Percentiles rank a stretch among this genome's conserved stretches.
phyloP scores from a whole-genome alignment of 2,888 invertebrate genomes.

The Troilus luridus region DNA sequence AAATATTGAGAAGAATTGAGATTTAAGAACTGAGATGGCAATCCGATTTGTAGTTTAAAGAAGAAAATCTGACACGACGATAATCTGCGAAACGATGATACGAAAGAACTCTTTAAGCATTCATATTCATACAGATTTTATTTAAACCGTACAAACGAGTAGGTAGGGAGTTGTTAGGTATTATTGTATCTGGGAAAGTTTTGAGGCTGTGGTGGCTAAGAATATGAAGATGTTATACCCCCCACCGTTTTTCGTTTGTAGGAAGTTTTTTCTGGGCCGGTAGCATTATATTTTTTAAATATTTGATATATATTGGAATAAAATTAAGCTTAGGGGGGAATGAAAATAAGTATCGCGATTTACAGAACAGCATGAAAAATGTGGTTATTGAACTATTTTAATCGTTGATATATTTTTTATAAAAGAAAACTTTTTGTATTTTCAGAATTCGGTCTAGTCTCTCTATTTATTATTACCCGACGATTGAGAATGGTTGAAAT shows the following conservation, averaged over 20 bases:
- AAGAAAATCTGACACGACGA: too few relatives aligned
- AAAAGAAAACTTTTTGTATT: background rate
- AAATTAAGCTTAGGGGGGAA: background rate
- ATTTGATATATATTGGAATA: background rate
- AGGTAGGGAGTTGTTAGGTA: too few relatives aligned
- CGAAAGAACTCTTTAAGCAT: too few relatives aligned
- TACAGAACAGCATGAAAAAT: background rate
- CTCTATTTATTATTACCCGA: background rate
- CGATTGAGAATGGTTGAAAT: background rate
- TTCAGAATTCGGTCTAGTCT: background rate
- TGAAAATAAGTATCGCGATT: background rate
- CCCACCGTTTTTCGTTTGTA: background rate
- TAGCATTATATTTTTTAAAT: background rate
- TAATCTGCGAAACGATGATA: too few relatives aligned
- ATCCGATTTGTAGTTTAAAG: too few relatives aligned
- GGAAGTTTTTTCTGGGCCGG: background rate
- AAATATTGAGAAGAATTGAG: too few relatives aligned
- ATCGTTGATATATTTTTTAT: background rate
- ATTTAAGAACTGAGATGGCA: too few relatives aligned
- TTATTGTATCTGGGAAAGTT: too few relatives aligned
- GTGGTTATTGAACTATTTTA: background rate
- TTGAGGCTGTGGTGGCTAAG: too few relatives aligned
- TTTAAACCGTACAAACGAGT: too few relatives aligned
- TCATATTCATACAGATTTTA: too few relatives aligned
- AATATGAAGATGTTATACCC: background rate